These are phyloP conservation scores for Pterocles gutturalis DNA, from an alignment of 2,113 vertebrate species.

Conservation along the genomic window DNA sequence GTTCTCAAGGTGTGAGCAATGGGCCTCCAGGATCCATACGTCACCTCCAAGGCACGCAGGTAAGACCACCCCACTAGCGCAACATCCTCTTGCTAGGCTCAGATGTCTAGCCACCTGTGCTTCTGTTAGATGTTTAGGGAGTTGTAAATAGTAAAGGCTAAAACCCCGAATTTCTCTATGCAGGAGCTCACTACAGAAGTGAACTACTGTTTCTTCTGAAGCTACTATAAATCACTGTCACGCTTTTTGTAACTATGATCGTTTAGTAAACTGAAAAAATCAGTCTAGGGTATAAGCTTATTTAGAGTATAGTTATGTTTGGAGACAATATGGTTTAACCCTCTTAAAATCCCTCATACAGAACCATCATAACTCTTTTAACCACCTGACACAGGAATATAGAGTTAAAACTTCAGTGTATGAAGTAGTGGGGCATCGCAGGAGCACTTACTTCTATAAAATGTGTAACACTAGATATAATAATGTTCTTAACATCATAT, in stretches of 20 bases:
- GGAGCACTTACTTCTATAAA: not conserved
- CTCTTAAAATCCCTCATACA: not conserved
- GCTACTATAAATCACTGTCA: not conserved
- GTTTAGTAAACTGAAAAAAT: not conserved
- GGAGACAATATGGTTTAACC: not conserved
- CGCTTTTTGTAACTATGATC: not conserved
- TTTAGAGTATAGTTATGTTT: not conserved
- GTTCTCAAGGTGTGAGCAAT: rapidly evolving
- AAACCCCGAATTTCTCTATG: not conserved
- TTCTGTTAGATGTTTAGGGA: not conserved
- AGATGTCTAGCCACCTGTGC: not conserved
- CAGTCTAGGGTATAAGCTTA: not conserved
- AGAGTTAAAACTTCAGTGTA: not conserved
- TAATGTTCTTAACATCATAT: not conserved
- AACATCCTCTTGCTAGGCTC: rapidly evolving
- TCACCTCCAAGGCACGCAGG: no score
- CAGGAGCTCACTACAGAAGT: not conserved
- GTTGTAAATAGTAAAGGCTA: not conserved
- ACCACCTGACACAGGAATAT: not conserved
- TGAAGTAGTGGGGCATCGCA: not conserved
- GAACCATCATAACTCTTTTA: not conserved
- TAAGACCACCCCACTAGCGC: not conserved
- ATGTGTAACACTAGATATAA: not conserved
- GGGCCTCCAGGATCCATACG: not conserved
- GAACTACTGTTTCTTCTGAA: not conserved